Percentiles rank a stretch among this genome's conserved stretches.
These are phyloP conservation scores for Neomicropteryx cornuta DNA, from an alignment of 1,140 invertebrate species.

Conservation along the genomic window DNA sequence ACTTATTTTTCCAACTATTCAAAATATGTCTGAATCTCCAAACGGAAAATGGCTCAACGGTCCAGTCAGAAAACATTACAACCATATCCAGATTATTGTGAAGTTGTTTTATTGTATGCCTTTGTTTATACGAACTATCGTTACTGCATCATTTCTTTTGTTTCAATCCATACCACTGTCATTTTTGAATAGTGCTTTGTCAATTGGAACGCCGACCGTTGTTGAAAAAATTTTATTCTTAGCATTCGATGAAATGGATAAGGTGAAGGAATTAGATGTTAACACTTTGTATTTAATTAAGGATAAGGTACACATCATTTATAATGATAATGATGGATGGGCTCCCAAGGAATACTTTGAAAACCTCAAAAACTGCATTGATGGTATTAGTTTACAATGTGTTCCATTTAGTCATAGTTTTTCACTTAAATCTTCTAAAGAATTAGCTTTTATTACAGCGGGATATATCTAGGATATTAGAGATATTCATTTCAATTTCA, in stretches of 20 bases:
- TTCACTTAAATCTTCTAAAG: constrained; percentile 49
- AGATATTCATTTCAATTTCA: no score
- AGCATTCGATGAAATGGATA: constrained; percentile 51
- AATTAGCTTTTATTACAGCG: constrained; percentile 50
- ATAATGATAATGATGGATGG: constrained; percentile 66
- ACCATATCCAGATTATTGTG: constrained; percentile 41
- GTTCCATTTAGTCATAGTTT: constrained; percentile 65
- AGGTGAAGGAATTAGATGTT: constrained; percentile 47
- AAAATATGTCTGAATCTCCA: constrained; percentile 59
- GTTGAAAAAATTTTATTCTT: constrained; percentile 45
- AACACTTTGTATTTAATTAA: constrained; percentile 33
- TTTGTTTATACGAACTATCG: constrained; percentile 30
- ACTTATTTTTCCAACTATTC: constrained; percentile 73
- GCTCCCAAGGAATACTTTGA: constrained; percentile 54
- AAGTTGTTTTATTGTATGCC: constrained; percentile 52
- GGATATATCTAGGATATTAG: no score
- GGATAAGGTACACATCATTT: constrained; percentile 60
- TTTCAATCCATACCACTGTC: background rate
- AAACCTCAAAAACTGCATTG: constrained; percentile 46
- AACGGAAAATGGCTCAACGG: constrained; percentile 53
- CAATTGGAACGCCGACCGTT: constrained; percentile 23
- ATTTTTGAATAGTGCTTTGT: constrained; percentile 1
- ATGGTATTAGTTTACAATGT: constrained; percentile 49
- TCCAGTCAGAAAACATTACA: constrained; percentile 40
- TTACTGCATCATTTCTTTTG: background rate